phyloP scores from a whole-genome alignment of 2,888 invertebrate genomes.

The Acrobasis consociella region DNA sequence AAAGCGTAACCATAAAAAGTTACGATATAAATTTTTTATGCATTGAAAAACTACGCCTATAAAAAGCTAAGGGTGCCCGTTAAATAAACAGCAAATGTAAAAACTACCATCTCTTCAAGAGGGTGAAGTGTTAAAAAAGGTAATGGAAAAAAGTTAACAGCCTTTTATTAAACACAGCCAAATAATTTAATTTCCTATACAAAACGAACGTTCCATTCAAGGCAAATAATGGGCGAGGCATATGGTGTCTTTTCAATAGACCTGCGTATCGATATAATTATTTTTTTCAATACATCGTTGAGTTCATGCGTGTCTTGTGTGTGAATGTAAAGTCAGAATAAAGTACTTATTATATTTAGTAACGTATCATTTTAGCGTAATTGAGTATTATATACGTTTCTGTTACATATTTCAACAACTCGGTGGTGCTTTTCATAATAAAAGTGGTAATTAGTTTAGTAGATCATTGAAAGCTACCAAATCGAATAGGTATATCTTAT shows the following conservation, averaged over 20 bases:
- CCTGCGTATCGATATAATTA: constrained; percentile 45
- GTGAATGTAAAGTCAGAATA: constrained; percentile 22
- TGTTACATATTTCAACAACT: no score
- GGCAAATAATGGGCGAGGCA: constrained; percentile 58
- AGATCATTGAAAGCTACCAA: no score
- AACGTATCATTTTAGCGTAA: background rate
- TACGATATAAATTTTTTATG: constrained; percentile 43
- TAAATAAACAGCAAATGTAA: constrained; percentile 55
- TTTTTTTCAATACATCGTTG: constrained; percentile 36
- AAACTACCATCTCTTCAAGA: constrained; percentile 40
- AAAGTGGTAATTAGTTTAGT: no score
- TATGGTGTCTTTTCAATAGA: constrained; percentile 62
- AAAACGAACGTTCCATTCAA: constrained; percentile 59
- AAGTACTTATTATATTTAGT: background rate
- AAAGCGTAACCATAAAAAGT: constrained; percentile 39
- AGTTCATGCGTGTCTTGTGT: constrained; percentile 41
- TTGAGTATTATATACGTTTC: no score
- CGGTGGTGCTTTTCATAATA: no score
- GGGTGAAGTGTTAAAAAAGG: constrained; percentile 43
- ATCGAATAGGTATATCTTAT: no score
- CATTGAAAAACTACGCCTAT: constrained; percentile 41
- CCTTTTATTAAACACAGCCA: constrained; percentile 46
- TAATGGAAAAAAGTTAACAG: constrained; percentile 51
- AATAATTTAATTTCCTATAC: constrained; percentile 64
- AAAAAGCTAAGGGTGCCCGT: constrained; percentile 41